Percentiles rank a stretch among this genome's conserved stretches.
phyloP scores from a whole-genome alignment of 2,797 vertebrate species.

The Crenuchus spilurus region DNA sequence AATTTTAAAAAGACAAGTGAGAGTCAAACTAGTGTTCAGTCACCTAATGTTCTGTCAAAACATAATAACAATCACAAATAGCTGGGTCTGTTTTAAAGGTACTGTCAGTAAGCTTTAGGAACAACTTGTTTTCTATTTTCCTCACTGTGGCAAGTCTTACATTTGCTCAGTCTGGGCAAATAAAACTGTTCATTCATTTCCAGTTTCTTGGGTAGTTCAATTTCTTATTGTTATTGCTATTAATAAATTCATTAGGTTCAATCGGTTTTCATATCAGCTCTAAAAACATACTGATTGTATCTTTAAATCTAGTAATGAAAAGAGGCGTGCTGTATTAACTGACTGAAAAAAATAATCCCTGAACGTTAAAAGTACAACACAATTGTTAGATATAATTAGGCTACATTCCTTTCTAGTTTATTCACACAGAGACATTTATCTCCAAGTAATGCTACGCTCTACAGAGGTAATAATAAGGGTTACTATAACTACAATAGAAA shows the following conservation, averaged over 20 bases:
- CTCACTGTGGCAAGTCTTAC: background rate
- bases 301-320: constrained; percentile 16
- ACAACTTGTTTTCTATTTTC: background rate
- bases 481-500: constrained; percentile 57
- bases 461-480: constrained; percentile 68
- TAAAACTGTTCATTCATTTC: background rate
- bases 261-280: constrained; percentile 9
- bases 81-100: background rate
- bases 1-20: constrained; percentile 37
- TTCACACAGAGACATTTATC: constrained; percentile 45
- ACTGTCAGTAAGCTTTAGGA: background rate
- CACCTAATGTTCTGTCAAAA: constrained; percentile 14
- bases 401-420: constrained; percentile 52
- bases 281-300: constrained; percentile 15
- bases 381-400: constrained; percentile 56
- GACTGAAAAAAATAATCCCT: constrained; percentile 73
- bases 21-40: background rate
- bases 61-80: background rate
- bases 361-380: constrained; percentile 64
- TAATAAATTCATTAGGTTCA: constrained; percentile 5
- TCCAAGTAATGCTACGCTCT: constrained; percentile 53
- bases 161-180: background rate
- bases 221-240: constrained; percentile 39
- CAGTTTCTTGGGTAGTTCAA: constrained; percentile 3
- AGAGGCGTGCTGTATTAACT: constrained; percentile 41